A percentile compares a stretch with the other conserved stretches of the same genome.
Evolutionary conservation across 2,797 vertebrate genomes (phyloP).

Genomic region (Percopsis omiscomaycus): DNA sequence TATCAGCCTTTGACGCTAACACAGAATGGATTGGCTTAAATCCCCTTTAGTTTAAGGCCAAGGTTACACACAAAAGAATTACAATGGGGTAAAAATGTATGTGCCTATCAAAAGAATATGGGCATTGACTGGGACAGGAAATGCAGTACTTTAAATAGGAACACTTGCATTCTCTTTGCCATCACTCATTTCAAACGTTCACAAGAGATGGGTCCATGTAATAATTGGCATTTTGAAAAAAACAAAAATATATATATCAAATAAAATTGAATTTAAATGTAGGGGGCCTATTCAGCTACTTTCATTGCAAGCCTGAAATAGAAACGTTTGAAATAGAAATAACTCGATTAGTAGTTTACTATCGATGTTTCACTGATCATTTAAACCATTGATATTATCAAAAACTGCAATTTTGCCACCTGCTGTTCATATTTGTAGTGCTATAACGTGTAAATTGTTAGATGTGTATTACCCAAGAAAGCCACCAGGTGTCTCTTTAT

Average conservation of each 20-base stretch:
- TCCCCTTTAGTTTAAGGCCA: not conserved
- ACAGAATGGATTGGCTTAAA: slow-evolving; percentile 8
- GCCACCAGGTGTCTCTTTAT: slow-evolving; percentile 9
- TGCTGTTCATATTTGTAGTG: not conserved
- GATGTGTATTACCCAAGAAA: not conserved
- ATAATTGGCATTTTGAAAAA: not conserved
- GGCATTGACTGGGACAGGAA: no score
- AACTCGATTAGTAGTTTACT: no score
- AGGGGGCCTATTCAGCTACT: not conserved
- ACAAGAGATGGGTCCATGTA: no score
- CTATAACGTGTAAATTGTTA: not conserved
- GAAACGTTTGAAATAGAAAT: no score
- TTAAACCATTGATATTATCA: not conserved
- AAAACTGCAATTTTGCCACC: not conserved
- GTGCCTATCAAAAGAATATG: no score
- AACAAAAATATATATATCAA: no score
- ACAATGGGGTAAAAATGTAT: not conserved
- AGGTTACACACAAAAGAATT: not conserved
- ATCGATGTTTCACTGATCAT: no score
- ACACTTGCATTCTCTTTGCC: not conserved
- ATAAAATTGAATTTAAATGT: not conserved
- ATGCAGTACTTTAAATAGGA: not conserved
- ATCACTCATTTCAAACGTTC: no score
- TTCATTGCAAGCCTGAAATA: no score
- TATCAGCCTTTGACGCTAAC: slow-evolving; percentile 41